These are phyloP conservation scores for Brachyistius frenatus DNA, from an alignment of 2,113 vertebrate species.

Conservation along the genomic window DNA sequence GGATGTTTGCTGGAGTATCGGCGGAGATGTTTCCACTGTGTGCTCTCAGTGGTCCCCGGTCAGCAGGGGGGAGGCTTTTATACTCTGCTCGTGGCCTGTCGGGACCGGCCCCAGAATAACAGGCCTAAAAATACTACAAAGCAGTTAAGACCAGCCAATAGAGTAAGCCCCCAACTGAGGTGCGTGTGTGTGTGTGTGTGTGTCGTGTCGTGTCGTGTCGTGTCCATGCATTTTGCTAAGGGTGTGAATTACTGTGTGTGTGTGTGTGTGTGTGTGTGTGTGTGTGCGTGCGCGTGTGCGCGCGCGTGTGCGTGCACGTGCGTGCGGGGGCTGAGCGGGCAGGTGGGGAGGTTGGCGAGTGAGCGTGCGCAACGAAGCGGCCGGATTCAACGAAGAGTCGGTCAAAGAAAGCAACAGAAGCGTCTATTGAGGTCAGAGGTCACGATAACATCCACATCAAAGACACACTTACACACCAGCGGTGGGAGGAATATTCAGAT, in stretches of 20 bases:
- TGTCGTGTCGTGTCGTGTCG: no score
- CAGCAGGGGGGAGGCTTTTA: slow-evolving; percentile 73
- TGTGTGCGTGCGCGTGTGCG: neutral
- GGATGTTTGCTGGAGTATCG: slow-evolving; percentile 56
- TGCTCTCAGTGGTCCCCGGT: slow-evolving; percentile 62
- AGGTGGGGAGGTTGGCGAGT: slow-evolving; percentile 6
- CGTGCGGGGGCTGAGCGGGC: slow-evolving; percentile 1
- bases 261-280: slow-evolving; percentile 10
- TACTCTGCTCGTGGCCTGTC: slow-evolving; percentile 73
- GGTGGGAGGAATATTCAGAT: no score
- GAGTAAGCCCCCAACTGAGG: slow-evolving; percentile 61
- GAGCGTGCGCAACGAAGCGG: slow-evolving; percentile 25
- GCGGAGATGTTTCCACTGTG: slow-evolving; percentile 72
- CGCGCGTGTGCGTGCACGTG: neutral
- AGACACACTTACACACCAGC: neutral
- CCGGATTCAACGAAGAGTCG: slow-evolving; percentile 15
- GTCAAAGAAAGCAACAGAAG: slow-evolving; percentile 10
- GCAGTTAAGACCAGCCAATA: slow-evolving; percentile 81
- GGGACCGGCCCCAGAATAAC: slow-evolving; percentile 80
- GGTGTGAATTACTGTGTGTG: neutral
- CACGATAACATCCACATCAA: slow-evolving; percentile 15
- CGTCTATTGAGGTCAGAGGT: slow-evolving; percentile 21
- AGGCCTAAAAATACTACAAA: slow-evolving; percentile 85
- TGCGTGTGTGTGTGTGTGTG: slow-evolving; percentile 33
- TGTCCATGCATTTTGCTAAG: no score